Percentiles rank a stretch among this genome's conserved stretches.
Evolutionary conservation across 2,888 invertebrate species (phyloP).

Genomic region (Griposia aprilina): DNA sequence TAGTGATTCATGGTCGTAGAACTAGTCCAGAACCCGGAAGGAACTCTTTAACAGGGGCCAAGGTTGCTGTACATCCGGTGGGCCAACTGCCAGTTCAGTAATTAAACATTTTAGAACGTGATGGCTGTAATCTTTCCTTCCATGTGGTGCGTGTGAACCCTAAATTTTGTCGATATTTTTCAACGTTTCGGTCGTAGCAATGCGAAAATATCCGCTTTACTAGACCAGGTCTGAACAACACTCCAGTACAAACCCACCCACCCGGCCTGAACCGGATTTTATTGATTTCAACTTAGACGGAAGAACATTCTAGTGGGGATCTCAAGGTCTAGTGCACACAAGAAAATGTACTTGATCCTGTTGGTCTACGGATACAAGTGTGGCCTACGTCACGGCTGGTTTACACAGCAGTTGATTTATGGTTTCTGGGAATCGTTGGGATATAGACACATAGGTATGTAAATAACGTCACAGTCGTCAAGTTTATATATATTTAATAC

Average conservation of each 20-base stretch:
- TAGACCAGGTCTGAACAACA: constrained; percentile 21
- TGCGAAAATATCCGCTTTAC: not conserved
- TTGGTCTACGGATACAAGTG: constrained; percentile 17
- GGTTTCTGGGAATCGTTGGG: not conserved
- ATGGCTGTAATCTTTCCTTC: not conserved
- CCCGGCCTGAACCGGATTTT: constrained; percentile 38
- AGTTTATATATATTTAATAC: not conserved
- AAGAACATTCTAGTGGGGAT: constrained; percentile 26
- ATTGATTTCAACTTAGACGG: constrained; percentile 44
- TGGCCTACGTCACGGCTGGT: not conserved
- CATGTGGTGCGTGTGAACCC: not conserved
- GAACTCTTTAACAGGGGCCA: constrained; percentile 22
- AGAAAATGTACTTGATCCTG: constrained; percentile 26
- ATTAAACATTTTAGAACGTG: constrained; percentile 12
- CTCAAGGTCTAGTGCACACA: constrained; percentile 40
- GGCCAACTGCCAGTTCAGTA: constrained; percentile 8
- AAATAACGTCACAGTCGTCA: constrained; percentile 5
- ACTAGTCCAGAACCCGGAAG: constrained; percentile 10
- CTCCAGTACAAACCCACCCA: constrained; percentile 13
- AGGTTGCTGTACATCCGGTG: constrained; percentile 12
- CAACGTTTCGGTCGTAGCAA: not conserved
- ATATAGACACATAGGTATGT: not conserved
- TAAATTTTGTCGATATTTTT: not conserved
- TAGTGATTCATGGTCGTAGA: not conserved
- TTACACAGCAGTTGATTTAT: constrained; percentile 3